Evolutionary conservation across 2,113 vertebrate species (phyloP).

Genomic region (Camelus dromedarius): DNA sequence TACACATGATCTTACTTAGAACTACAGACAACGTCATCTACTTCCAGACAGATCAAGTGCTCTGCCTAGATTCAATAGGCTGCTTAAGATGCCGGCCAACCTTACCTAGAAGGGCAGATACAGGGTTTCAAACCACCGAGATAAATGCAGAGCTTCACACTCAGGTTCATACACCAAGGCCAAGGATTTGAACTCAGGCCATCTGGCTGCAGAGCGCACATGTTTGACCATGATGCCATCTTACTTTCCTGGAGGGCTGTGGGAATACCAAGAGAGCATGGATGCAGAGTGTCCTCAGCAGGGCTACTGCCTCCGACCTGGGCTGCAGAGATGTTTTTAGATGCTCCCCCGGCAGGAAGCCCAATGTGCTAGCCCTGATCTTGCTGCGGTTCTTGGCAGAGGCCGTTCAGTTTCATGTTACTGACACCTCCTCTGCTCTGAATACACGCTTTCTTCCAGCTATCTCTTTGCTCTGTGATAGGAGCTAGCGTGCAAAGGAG

Average conservation of each 20-base stretch:
- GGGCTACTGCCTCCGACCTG: not conserved
- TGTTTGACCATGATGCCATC: rapidly evolving
- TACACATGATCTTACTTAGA: not conserved
- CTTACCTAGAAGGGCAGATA: not conserved
- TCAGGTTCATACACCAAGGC: not conserved
- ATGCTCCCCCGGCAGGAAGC: not conserved
- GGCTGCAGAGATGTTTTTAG: not conserved
- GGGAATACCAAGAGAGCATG: not conserved
- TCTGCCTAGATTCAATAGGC: not conserved
- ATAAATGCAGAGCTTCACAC: not conserved
- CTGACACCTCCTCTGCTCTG: not conserved
- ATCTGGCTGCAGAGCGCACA: not conserved
- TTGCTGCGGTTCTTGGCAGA: not conserved
- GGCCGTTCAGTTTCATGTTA: not conserved
- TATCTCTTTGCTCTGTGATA: not conserved
- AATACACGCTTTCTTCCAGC: not conserved
- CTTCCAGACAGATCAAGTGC: not conserved
- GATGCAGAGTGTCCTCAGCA: not conserved
- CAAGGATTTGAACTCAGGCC: not conserved
- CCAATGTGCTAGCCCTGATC: rapidly evolving
- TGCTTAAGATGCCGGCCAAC: not conserved
- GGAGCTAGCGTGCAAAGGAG: not conserved
- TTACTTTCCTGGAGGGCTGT: not conserved
- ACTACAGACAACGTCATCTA: not conserved
- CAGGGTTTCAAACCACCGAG: not conserved